Evolutionary conservation across 2,888 invertebrate species (phyloP), one percentile per base, ranked within the genome.

Genomic region (Alviniconcha strummeri): DNA sequence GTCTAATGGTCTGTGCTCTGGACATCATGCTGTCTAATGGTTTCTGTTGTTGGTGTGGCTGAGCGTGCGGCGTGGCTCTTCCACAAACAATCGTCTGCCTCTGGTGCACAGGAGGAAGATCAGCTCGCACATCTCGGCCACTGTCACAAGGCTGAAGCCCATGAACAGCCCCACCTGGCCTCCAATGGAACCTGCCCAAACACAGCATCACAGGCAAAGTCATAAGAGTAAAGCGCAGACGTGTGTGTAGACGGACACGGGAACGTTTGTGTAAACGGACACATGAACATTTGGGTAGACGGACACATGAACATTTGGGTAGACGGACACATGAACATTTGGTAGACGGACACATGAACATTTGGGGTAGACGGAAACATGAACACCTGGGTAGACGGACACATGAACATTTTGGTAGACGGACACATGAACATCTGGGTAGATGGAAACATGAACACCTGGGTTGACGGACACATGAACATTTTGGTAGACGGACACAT

Each of bases 161-260:
- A 87, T 86, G 85, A 87, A 87, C 57, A 87, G 80, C 5, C 87
- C 86, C 78, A 87, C 85, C 82, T 87, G 87, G 17, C 87, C 87
- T 3, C 87, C 87, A 76, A 87, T 86, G 54, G 83, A 85, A 11
- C 87, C 87, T 87, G 86, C 55, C 71, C 55, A 55, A 36, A 52
- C 74, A 54, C 74, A 74, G 19, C 8, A 9, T 9, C 69, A n/a
- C 36, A 36, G 36, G 36, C 36, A 36, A 36, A 36, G 36, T 36
- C 36, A 3, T 36, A 0, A 36, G 36, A 36, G 36, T 36, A 64
- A 64, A 64, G 4, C 1, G 36, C 36, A 36, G 3, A 36, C 36
- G 36, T 36, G 0, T 36, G 36, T 36, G 36, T 36, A 36, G 36
- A 36, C 36, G 36, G 36, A 36, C 36, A 36, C 36, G 3, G 0